Percentiles rank a stretch among this genome's conserved stretches.
Conservation (phyloP, 1,140 invertebrate species). For the Gyrodactylus salaris region DNA sequence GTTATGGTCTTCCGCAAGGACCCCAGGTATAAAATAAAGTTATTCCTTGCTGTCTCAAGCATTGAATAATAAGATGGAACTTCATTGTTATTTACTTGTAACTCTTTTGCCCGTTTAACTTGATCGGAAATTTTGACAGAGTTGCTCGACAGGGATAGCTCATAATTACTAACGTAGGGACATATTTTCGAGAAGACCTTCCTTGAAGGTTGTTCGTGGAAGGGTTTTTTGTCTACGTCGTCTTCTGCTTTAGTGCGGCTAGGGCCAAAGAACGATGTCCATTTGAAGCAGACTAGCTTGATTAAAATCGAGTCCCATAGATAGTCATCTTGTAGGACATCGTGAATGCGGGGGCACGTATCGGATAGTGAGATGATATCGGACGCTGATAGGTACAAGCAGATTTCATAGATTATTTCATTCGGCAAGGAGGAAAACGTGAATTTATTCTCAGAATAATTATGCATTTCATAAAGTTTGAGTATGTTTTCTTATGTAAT, state of each 20-base stretch:
- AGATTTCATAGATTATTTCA: background rate
- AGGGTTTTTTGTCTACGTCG: background rate
- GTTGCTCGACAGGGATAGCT: background rate
- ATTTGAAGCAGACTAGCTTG: background rate
- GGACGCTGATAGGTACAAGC: background rate
- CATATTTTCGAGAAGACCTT: background rate
- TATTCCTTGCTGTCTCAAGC: background rate
- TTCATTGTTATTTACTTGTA: too few relatives aligned
- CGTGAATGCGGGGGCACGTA: background rate
- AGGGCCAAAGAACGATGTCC: background rate
- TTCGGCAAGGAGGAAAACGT: background rate
- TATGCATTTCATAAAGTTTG: too few relatives aligned
- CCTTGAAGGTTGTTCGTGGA: background rate
- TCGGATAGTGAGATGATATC: background rate
- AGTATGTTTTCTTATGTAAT: too few relatives aligned
- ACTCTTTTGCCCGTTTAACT: too few relatives aligned
- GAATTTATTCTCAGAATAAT: too few relatives aligned
- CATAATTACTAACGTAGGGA: background rate
- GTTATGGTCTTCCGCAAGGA: background rate
- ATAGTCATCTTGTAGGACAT: background rate
- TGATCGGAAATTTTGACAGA: background rate
- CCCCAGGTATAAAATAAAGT: background rate
- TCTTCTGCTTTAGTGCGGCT: too few relatives aligned
- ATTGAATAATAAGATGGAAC: too few relatives aligned
- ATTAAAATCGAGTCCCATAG: background rate